A percentile compares a stretch with the other conserved stretches of the same genome.
These are phyloP conservation scores for Eclectus roratus DNA, from an alignment of 2,113 vertebrate species.

Conservation along the genomic window DNA sequence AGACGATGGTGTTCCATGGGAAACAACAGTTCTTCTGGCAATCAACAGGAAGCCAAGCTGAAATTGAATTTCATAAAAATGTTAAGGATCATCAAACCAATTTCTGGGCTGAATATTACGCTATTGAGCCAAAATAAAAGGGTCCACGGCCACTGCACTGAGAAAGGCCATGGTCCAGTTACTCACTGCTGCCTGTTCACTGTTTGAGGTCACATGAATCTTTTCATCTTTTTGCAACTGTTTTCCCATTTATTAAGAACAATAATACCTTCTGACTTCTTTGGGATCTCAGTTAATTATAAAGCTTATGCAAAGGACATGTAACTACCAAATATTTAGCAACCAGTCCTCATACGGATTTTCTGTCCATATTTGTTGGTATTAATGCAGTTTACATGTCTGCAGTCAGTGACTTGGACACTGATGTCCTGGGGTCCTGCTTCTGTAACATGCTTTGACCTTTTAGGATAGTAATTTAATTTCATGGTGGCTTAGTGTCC, in stretches of 20 bases:
- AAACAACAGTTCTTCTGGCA: conserved; percentile 86
- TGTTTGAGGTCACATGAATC: background rate
- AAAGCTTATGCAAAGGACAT: background rate
- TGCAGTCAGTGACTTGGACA: background rate
- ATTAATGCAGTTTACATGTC: background rate
- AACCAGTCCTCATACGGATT: background rate
- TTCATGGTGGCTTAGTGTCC: background rate
- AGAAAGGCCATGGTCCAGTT: background rate
- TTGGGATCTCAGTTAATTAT: background rate
- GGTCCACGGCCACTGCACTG: background rate
- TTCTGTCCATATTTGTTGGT: background rate
- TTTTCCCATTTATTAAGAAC: background rate
- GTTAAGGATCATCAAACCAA: conserved; percentile 71
- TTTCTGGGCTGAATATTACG: conserved; percentile 85
- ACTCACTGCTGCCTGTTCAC: background rate
- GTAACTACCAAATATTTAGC: background rate
- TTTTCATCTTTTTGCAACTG: background rate
- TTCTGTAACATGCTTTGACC: background rate
- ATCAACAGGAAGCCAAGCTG: conserved; percentile 87
- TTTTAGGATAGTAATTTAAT: background rate
- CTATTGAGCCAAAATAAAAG: conserved; percentile 47
- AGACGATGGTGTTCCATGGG: conserved; percentile 82
- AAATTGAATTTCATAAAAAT: conserved; percentile 89
- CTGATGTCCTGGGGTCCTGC: background rate
- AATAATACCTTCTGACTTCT: background rate